Conservation (phyloP, 2,888 invertebrate genomes). For the Drosophila greeni region DNA sequence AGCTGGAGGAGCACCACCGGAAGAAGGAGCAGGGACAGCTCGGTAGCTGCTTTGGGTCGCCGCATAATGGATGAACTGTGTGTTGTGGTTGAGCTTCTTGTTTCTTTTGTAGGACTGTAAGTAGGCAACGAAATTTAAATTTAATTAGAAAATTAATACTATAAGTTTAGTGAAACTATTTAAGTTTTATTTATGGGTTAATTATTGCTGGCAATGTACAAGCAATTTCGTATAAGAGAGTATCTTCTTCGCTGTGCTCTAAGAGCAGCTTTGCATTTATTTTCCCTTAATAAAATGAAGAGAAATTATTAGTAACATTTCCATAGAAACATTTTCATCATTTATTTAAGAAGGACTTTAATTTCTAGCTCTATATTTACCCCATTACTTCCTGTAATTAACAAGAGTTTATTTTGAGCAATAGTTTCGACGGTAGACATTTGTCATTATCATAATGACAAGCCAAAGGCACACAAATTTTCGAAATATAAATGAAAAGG, state of each 20-base stretch:
- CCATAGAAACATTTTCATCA: too few species aligned
- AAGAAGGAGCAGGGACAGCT: constrained; percentile 42
- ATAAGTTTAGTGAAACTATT: too few species aligned
- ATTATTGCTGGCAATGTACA: too few species aligned
- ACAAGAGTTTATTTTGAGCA: constrained; percentile 3
- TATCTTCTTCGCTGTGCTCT: too few species aligned
- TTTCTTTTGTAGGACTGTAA: constrained; percentile 10
- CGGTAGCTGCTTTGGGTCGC: constrained; percentile 29
- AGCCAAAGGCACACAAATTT: constrained; percentile 6
- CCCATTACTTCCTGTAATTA: constrained; percentile 10
- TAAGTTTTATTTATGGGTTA: too few species aligned
- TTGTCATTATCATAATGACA: constrained; percentile 41
- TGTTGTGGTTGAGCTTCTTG: neutral
- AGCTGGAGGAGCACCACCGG: constrained; percentile 40
- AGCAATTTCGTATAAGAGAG: too few species aligned
- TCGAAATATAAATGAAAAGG: constrained; percentile 29
- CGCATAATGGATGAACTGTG: constrained; percentile 23
- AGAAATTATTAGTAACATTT: too few species aligned
- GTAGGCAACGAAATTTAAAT: neutral
- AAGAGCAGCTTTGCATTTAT: too few species aligned
- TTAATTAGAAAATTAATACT: neutral
- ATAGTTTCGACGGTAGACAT: constrained; percentile 21
- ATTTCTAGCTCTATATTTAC: neutral
- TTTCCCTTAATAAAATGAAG: too few species aligned
- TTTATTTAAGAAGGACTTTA: too few species aligned